phyloP scores from a whole-genome alignment of 2,888 invertebrate genomes.

The Folsomia manolachei region DNA sequence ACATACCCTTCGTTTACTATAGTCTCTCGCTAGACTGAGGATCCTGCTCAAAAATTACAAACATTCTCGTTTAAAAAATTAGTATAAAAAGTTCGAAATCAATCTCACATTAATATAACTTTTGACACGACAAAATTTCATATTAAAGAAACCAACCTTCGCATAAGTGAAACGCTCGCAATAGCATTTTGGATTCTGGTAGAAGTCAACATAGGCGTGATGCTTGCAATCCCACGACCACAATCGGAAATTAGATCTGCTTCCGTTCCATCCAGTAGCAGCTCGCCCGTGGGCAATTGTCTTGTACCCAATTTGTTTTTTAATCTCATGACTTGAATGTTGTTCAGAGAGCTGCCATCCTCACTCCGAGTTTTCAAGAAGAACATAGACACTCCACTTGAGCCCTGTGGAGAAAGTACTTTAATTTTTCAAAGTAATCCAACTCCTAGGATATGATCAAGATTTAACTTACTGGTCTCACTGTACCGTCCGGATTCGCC shows the following conservation, averaged over 20 bases:
- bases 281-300: conserved; percentile 61
- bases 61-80: conserved; percentile 3
- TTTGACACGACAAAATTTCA: not conserved
- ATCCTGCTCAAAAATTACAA: conserved; percentile 53
- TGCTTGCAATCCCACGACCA: conserved; percentile 58
- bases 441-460: not conserved
- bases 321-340: conserved; percentile 58
- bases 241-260: conserved; percentile 56
- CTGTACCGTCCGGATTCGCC: conserved; percentile 54
- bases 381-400: conserved; percentile 58
- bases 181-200: conserved; percentile 60
- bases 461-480: conserved; percentile 21
- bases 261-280: conserved; percentile 58
- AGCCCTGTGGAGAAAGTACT: conserved; percentile 51
- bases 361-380: conserved; percentile 55
- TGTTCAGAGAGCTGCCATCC: conserved; percentile 55
- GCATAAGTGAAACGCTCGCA: conserved; percentile 55
- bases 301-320: conserved; percentile 61
- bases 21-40: conserved; percentile 58
- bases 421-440: not conserved
- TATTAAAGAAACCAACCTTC: conserved; percentile 53
- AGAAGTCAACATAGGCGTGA: conserved; percentile 59
- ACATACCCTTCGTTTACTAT: conserved; percentile 56
- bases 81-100: not conserved
- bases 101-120: not conserved